These are phyloP conservation scores for Phainopepla nitens DNA, from an alignment of 2,113 vertebrate genomes.

Conservation along the genomic window DNA sequence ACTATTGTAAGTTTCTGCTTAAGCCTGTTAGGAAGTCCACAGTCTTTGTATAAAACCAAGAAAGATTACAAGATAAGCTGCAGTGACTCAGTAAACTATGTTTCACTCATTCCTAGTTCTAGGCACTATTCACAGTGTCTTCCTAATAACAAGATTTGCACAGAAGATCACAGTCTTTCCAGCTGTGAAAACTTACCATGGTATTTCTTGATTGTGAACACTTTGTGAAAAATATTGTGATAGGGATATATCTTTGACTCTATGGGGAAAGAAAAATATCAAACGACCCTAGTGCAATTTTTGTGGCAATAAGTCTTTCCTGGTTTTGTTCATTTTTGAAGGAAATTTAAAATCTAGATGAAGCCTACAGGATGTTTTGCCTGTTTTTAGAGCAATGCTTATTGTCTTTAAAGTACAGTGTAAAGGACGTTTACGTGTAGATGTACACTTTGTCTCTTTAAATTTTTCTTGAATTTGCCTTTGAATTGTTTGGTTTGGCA, in stretches of 20 bases:
- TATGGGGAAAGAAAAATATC: neutral
- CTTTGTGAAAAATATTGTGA: neutral
- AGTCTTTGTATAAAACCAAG: neutral
- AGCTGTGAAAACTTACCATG: neutral
- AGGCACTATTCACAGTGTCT: neutral
- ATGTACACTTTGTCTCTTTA: neutral
- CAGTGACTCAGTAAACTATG: neutral
- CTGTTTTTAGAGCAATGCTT: neutral
- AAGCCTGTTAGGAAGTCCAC: neutral
- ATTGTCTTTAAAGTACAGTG: neutral
- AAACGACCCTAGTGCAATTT: neutral
- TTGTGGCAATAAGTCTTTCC: neutral
- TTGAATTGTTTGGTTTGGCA: neutral
- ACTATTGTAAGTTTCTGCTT: neutral
- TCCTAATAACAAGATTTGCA: neutral
- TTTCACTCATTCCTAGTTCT: neutral
- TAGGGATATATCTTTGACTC: neutral
- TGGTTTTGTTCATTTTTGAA: neutral
- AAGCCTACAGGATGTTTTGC: neutral
- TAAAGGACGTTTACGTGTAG: neutral
- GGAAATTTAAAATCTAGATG: neutral
- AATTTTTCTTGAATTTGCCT: neutral
- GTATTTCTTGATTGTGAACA: neutral
- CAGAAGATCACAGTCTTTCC: neutral
- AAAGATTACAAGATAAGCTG: neutral